Evolutionary conservation across 2,888 invertebrate genomes (phyloP).

Genomic region (Eumerus sabulonum): DNA sequence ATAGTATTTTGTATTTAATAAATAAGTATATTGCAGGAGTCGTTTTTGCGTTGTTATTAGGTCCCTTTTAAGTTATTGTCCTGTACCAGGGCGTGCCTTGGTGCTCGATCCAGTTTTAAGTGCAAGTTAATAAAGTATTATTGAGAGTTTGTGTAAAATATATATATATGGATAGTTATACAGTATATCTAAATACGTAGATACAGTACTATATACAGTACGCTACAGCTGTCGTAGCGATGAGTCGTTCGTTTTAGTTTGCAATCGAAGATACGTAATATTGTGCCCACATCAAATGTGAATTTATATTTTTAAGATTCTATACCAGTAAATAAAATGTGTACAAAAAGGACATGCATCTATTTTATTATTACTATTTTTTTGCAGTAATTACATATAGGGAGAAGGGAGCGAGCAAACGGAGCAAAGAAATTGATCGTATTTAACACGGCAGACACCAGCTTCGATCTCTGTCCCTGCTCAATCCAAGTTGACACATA

Average conservation of each 20-base stretch:
- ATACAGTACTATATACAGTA: not conserved
- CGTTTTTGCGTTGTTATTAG: conserved; percentile 26
- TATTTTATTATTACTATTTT: not conserved
- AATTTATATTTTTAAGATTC: conserved; percentile 63
- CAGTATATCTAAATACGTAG: no score
- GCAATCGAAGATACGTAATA: conserved; percentile 60
- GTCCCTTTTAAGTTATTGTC: conserved; percentile 49
- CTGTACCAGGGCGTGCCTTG: conserved; percentile 11
- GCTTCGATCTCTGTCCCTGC: no score
- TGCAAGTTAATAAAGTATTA: conserved; percentile 60
- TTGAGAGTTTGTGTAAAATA: conserved; percentile 32
- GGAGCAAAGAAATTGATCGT: no score
- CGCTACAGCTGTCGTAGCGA: not conserved
- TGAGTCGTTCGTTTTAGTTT: conserved; percentile 9
- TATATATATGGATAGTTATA: conserved; percentile 10
- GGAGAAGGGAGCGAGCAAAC: no score
- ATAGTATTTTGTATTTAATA: conserved; percentile 13
- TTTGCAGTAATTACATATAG: no score
- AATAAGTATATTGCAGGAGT: conserved; percentile 34
- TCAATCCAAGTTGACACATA: no score
- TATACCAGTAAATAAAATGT: conserved; percentile 47
- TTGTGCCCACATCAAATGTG: conserved; percentile 67
- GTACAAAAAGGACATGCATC: conserved; percentile 24
- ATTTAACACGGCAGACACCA: no score
- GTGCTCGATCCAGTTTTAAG: conserved; percentile 30